phyloP scores from a whole-genome alignment of 2,888 invertebrate species.

The Melikaiella ostensackeni region DNA sequence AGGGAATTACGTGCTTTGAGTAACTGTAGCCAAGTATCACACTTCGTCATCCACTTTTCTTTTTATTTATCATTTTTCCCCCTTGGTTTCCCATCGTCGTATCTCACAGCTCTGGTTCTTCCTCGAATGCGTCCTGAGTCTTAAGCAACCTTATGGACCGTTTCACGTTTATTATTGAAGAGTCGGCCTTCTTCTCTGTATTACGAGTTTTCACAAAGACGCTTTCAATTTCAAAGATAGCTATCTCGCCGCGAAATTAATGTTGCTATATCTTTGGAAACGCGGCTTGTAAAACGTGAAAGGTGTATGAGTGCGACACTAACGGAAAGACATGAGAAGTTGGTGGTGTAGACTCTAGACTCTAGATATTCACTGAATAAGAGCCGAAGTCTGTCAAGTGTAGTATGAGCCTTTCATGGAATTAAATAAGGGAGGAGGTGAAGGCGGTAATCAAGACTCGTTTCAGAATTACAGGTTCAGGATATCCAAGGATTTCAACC shows the following conservation, averaged over 20 bases:
- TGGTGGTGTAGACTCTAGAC: background rate
- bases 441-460: slow-evolving; percentile 52
- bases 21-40: slow-evolving; percentile 50
- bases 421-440: slow-evolving; percentile 34
- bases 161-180: slow-evolving; percentile 47
- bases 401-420: slow-evolving; percentile 32
- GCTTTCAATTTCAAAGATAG: slow-evolving; percentile 49
- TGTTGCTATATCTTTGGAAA: slow-evolving; percentile 54
- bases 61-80: slow-evolving; percentile 15
- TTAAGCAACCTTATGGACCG: background rate
- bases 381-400: slow-evolving; percentile 45
- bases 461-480: slow-evolving; percentile 48
- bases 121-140: background rate
- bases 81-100: background rate
- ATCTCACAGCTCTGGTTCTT: no score
- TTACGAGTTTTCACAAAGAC: slow-evolving; percentile 47
- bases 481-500: slow-evolving; percentile 18
- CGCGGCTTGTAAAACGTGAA: slow-evolving; percentile 47
- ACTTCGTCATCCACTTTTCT: slow-evolving; percentile 38
- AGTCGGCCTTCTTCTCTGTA: slow-evolving; percentile 42
- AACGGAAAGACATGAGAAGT: slow-evolving; percentile 35
- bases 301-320: slow-evolving; percentile 44
- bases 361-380: slow-evolving; percentile 44
- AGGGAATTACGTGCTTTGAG: slow-evolving; percentile 52
- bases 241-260: slow-evolving; percentile 59